Percentiles rank a stretch among this genome's conserved stretches.
Evolutionary conservation across 2,797 vertebrate genomes (phyloP).

Genomic region (Pseudochaenichthys georgianus): DNA sequence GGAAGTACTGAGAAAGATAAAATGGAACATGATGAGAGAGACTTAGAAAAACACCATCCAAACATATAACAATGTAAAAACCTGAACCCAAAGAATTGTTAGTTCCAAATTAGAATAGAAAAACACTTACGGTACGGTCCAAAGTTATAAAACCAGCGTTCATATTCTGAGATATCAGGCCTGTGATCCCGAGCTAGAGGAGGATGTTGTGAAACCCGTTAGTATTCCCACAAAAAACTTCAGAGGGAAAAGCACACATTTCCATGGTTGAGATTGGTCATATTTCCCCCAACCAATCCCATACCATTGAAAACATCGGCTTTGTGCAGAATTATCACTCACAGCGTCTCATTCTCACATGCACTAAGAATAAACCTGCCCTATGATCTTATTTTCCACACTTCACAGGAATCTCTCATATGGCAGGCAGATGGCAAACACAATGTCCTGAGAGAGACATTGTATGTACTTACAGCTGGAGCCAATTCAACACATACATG

Average conservation of each 20-base stretch:
- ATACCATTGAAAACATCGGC: constrained; percentile 68
- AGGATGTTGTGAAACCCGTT: constrained; percentile 80
- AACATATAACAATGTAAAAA: constrained; percentile 31
- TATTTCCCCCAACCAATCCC: constrained; percentile 57
- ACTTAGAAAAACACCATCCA: constrained; percentile 11
- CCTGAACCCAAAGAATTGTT: constrained; percentile 51
- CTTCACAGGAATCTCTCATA: constrained; percentile 53
- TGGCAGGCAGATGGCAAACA: constrained; percentile 66
- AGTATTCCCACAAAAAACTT: constrained; percentile 68
- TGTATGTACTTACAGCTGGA: constrained; percentile 52
- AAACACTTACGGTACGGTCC: constrained; percentile 87
- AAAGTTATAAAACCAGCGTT: constrained; percentile 87
- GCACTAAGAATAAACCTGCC: constrained; percentile 54
- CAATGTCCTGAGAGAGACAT: constrained; percentile 46
- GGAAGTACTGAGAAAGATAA: neutral
- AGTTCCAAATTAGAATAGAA: constrained; percentile 70
- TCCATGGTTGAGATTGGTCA: constrained; percentile 72
- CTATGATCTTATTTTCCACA: constrained; percentile 19
- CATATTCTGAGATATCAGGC: constrained; percentile 85
- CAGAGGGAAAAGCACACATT: constrained; percentile 64
- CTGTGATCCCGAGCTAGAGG: constrained; percentile 85
- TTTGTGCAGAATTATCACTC: constrained; percentile 51
- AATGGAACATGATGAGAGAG: neutral
- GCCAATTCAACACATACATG: constrained; percentile 51
- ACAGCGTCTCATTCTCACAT: constrained; percentile 50